Evolutionary conservation across 1,140 invertebrate species (phyloP).

Genomic region (Cydia strobilella): DNA sequence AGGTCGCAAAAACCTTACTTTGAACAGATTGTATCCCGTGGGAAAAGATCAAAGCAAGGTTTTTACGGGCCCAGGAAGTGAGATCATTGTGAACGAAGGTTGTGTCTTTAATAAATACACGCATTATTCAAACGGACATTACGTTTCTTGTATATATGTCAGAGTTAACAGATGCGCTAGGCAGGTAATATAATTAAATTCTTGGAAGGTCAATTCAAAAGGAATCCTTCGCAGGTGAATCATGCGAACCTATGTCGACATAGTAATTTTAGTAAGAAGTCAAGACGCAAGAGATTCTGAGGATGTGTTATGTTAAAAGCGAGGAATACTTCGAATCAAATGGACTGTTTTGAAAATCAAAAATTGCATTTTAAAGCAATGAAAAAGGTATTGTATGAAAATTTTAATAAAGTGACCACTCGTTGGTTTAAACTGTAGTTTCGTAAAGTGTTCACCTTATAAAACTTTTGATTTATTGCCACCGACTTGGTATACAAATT

Average conservation of each 20-base stretch:
- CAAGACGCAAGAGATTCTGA: no score
- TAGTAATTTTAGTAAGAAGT: no score
- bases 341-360: no score
- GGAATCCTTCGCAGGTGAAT: neutral
- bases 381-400: no score
- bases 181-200: neutral
- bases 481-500: no score
- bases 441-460: no score
- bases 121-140: neutral
- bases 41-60: conserved; percentile 8
- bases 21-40: neutral
- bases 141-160: neutral
- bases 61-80: conserved; percentile 2
- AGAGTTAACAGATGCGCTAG: neutral
- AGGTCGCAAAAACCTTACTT: conserved; percentile 1
- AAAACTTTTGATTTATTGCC: no score
- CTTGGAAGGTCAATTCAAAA: neutral
- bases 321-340: no score
- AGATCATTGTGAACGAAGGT: neutral
- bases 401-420: no score
- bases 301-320: neutral
- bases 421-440: no score
- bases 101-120: neutral
- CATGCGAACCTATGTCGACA: neutral
- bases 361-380: no score